A percentile compares a stretch with the other conserved stretches of the same genome.
phyloP scores from a whole-genome alignment of 2,113 vertebrate species.

The Camarhynchus parvulus region DNA sequence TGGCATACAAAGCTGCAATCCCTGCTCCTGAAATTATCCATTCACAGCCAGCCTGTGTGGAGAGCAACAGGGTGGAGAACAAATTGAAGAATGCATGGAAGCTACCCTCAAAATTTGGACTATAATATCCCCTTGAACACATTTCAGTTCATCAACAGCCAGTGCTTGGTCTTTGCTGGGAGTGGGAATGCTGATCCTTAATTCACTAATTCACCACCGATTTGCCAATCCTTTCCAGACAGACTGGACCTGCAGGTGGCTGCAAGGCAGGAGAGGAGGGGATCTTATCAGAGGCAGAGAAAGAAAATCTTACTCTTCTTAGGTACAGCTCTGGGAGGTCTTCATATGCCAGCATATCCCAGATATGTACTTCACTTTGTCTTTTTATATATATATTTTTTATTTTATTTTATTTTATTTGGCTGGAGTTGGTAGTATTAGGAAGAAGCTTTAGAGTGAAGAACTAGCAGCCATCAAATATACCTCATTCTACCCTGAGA shows the following conservation, averaged over 20 bases:
- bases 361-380: not conserved
- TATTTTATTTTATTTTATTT: not conserved
- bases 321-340: not conserved
- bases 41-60: not conserved
- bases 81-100: not conserved
- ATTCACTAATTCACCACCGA: not conserved
- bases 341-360: not conserved
- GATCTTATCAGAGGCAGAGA: not conserved
- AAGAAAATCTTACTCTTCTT: slow-evolving; percentile 10
- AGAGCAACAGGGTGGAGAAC: not conserved
- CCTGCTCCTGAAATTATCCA: not conserved
- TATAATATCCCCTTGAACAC: not conserved
- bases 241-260: not conserved
- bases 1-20: not conserved
- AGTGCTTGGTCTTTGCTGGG: not conserved
- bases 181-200: fast-evolving
- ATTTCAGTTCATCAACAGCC: not conserved
- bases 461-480: not conserved
- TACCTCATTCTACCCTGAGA: not conserved
- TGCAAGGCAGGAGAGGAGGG: not conserved
- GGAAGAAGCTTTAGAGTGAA: not conserved
- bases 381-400: too few relatives aligned
- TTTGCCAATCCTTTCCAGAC: not conserved
- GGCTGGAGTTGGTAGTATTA: fast-evolving
- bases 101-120: not conserved